A percentile compares a stretch with the other conserved stretches of the same genome.
phyloP scores from a whole-genome alignment of 2,113 vertebrate species.

The Mustelus asterias region DNA sequence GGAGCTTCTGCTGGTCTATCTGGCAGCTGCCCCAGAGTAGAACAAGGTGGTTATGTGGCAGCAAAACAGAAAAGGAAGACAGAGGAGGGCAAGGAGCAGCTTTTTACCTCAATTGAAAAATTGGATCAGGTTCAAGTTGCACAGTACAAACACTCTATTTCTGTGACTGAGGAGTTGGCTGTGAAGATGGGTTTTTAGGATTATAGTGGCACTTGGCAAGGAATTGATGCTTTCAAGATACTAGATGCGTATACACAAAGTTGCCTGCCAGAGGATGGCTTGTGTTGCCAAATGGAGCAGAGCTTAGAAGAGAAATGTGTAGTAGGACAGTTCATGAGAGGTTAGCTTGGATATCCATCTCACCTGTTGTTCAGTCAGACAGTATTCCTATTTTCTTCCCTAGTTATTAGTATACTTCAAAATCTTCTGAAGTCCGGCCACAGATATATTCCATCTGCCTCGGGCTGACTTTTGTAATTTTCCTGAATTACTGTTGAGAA shows the following conservation, averaged over 20 bases:
- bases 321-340: constrained; percentile 33
- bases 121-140: constrained; percentile 41
- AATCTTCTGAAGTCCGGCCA: neutral
- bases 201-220: constrained; percentile 36
- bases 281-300: constrained; percentile 35
- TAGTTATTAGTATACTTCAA: constrained; percentile 1
- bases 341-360: constrained; percentile 32
- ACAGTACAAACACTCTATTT: constrained; percentile 32
- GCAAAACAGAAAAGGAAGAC: constrained; percentile 32
- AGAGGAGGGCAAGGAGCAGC: constrained; percentile 40
- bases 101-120: constrained; percentile 29
- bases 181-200: constrained; percentile 35
- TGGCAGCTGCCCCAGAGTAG: constrained; percentile 46
- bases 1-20: constrained; percentile 46
- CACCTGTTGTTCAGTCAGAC: neutral
- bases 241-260: constrained; percentile 25
- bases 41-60: constrained; percentile 43
- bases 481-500: neutral
- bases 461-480: neutral
- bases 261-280: constrained; percentile 34
- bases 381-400: neutral
- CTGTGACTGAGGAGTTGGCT: constrained; percentile 28
- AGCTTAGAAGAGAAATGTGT: constrained; percentile 5
- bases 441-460: neutral
- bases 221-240: constrained; percentile 34